Conservation (phyloP, 2,113 vertebrate genomes). For the Willisornis vidua region DNA sequence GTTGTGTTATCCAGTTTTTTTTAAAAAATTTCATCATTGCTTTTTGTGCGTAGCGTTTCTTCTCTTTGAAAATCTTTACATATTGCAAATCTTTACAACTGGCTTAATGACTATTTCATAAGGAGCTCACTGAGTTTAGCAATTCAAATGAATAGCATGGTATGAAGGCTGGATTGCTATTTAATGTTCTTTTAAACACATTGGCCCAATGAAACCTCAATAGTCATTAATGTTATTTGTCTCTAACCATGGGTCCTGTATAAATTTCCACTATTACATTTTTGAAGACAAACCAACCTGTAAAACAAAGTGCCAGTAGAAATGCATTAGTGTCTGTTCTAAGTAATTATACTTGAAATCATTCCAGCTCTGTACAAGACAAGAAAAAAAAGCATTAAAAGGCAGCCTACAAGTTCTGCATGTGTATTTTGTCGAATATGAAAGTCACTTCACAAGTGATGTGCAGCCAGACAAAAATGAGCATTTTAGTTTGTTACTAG, state of each 20-base stretch:
- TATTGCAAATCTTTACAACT: background rate
- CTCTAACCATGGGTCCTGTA: background rate
- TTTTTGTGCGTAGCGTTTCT: background rate
- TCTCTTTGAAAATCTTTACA: background rate
- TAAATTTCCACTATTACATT: background rate
- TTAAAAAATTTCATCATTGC: background rate
- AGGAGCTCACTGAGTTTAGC: background rate
- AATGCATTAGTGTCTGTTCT: background rate
- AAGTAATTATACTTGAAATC: constrained; percentile 20
- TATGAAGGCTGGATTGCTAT: background rate
- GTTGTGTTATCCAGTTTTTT: constrained; percentile 1
- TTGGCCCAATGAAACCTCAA: background rate
- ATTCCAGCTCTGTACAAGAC: background rate
- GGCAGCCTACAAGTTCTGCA: background rate
- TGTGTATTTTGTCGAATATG: background rate
- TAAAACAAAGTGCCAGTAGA: background rate
- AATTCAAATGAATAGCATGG: background rate
- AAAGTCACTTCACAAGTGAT: background rate
- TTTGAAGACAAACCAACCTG: constrained; percentile 1
- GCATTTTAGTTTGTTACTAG: background rate
- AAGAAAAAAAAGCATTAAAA: background rate
- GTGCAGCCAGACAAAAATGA: background rate
- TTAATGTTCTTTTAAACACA: background rate
- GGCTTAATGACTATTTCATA: background rate
- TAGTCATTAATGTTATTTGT: background rate